Evolutionary conservation across 2,888 invertebrate genomes (phyloP), one percentile per base, ranked within the genome.

Genomic region (Pachycephus smyrnensis): DNA sequence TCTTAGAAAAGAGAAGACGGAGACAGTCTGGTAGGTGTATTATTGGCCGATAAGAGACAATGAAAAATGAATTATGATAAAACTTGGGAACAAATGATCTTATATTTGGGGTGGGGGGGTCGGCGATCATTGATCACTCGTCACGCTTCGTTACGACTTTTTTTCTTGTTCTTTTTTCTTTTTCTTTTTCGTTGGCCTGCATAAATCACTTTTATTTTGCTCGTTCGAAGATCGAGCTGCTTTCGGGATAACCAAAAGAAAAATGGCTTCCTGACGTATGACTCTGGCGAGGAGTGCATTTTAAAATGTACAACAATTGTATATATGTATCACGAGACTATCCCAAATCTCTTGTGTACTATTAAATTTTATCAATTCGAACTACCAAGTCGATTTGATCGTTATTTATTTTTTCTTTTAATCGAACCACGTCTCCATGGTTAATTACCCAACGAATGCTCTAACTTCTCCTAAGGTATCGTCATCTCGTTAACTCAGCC

Each of bases 41-140:
- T 31, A 75, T 23, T 23, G 55, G 55, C 55, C 23, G 23, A 55
- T 55, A 23, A 55, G 55, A 55, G 23, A 23, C 2, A 55, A 23
- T 23, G 23, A 55, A 55, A 55, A 23, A 23, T 79, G 75, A 80
- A 80, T 85, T 81, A 81, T 76, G 79, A 79, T 83, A 84, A 84
- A 84, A 82, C 76, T 85, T 84, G 80, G 84, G 83, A 84, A 84
- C 85, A 85, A 84, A 77, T 84, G 82, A 84, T 80, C 82, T 55
- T 23, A 55, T 55, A 23, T 55, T n/a, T n/a, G n/a, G n/a, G n/a
- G n/a, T n/a, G n/a, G n/a, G n/a, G n/a, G n/a, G n/a, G n/a, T n/a
- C n/a, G n/a, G n/a, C n/a, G 55, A 55, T 55, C 55, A 23, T 23
- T 55, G 0, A 23, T 55, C 23, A 55, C 55, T 55, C 23, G 55